Evolutionary conservation across 2,888 invertebrate species (phyloP), one percentile per base, ranked within the genome.

Genomic region (Drepana falcataria): DNA sequence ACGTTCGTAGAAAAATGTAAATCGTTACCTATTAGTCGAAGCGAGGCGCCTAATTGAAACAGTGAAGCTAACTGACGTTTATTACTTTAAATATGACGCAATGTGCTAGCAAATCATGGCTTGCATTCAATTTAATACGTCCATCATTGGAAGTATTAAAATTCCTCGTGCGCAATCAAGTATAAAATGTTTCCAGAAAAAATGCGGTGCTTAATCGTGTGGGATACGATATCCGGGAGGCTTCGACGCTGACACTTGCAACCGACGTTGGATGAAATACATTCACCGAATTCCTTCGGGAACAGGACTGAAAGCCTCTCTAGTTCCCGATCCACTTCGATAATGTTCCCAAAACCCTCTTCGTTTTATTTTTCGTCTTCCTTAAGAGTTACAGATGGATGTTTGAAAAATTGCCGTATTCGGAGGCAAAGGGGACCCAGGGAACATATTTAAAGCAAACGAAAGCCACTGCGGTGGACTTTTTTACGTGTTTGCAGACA

Each of bases 231-330:
- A 58, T 56, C 52, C 49, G 58, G 55, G 48, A 59, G 56, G 48
- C 51, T 53, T 41, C 52, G 53, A 55, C 52, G 52, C 53, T 63
- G 66, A 64, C 65, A 68, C 66, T 63, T 63, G 44, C 61, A 61
- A 63, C 66, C 66, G 67, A 61, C 62, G 57, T 65, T 66, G 66
- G 69, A 74, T 70, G 63, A 66, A 72, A 65, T 66, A 65, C 61
- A 66, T 66, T 71, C 65, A 60, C 60, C 59, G 55, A 60, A 73
- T 61, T 71, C 81, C 69, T 79, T 53, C 52, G 75, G 74, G 81
- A 69, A 59, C 59, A 56, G 55, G 59, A 63, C 71, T 76, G 74
- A 80, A 79, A 81, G 81, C 75, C 73, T 70, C 65, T 65, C 65
- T 65, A 68, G 71, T 71, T 73, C 69, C 70, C 44, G 70, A 72